phyloP scores from a whole-genome alignment of 2,888 invertebrate genomes.

The Ochropacha duplaris region DNA sequence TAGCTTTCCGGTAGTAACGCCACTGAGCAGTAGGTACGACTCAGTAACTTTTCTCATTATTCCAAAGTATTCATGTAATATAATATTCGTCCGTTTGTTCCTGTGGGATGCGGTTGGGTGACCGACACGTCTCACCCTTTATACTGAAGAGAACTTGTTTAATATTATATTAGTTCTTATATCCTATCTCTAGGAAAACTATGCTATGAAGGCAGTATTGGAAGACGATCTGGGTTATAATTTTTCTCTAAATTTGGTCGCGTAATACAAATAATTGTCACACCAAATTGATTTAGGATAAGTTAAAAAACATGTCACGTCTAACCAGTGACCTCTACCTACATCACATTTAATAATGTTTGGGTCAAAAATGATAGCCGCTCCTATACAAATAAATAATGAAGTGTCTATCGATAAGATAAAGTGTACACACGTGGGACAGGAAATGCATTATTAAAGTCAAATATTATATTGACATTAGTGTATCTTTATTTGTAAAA shows the following conservation, averaged over 20 bases:
- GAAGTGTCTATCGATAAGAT: not conserved
- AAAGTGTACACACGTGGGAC: not conserved
- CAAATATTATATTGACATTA: not conserved
- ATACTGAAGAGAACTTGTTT: not conserved
- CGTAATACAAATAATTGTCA: not conserved
- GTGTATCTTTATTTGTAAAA: not conserved
- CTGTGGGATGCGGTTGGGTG: not conserved
- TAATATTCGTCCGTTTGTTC: not conserved
- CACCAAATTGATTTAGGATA: not conserved
- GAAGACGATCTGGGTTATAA: too few relatives aligned
- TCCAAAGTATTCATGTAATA: too few relatives aligned
- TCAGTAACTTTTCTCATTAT: too few relatives aligned
- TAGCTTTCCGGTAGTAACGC: too few relatives aligned
- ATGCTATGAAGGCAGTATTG: too few relatives aligned
- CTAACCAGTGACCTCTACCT: not conserved
- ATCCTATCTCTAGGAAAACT: not conserved
- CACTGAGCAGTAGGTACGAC: too few relatives aligned
- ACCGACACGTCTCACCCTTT: not conserved
- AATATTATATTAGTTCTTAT: not conserved
- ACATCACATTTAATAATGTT: not conserved
- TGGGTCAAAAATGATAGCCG: not conserved
- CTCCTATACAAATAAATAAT: slow-evolving; percentile 3
- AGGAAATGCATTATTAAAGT: slow-evolving; percentile 5
- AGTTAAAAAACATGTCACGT: not conserved
- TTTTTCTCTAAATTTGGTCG: too few relatives aligned